phyloP scores from a whole-genome alignment of 1,140 invertebrate species.

The Apocrypta bakeri region DNA sequence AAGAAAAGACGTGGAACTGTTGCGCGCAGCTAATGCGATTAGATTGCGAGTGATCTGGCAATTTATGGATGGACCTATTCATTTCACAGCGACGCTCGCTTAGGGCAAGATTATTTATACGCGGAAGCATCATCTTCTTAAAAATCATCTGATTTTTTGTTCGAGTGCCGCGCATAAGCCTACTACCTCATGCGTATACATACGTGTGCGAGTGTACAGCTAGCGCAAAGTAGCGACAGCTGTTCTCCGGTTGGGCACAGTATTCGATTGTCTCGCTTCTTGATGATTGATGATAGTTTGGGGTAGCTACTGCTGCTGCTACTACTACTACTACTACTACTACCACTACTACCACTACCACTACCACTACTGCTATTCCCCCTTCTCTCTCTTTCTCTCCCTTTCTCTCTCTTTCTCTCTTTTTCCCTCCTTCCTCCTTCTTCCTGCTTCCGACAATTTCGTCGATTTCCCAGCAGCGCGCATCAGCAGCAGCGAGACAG shows the following conservation, averaged over 20 bases:
- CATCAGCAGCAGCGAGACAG: not conserved
- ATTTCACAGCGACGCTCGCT: not conserved
- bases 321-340: slow-evolving; percentile 41
- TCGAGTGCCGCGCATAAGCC: not conserved
- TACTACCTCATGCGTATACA: not conserved
- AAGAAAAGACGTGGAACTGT: too few relatives aligned
- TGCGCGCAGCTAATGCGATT: too few relatives aligned
- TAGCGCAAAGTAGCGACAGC: slow-evolving; percentile 72
- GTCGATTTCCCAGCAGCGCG: slow-evolving; percentile 12
- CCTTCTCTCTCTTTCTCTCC: slow-evolving; percentile 59
- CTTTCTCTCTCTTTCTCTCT: slow-evolving; percentile 62
- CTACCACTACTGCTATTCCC: too few relatives aligned
- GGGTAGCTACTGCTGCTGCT: slow-evolving; percentile 63
- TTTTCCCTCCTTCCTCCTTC: slow-evolving; percentile 60
- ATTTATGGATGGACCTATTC: too few relatives aligned
- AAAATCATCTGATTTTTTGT: slow-evolving; percentile 19
- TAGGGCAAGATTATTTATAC: not conserved
- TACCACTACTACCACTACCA: slow-evolving; percentile 44
- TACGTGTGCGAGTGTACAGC: not conserved
- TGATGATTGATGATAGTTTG: slow-evolving; percentile 75
- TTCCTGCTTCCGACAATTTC: slow-evolving; percentile 39
- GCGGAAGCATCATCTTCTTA: not conserved
- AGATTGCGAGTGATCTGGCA: not conserved
- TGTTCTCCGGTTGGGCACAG: slow-evolving; percentile 71
- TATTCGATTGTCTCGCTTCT: slow-evolving; percentile 74